These are phyloP conservation scores for Drosophila lacertosa DNA, from an alignment of 1,140 invertebrate species.

Conservation along the genomic window DNA sequence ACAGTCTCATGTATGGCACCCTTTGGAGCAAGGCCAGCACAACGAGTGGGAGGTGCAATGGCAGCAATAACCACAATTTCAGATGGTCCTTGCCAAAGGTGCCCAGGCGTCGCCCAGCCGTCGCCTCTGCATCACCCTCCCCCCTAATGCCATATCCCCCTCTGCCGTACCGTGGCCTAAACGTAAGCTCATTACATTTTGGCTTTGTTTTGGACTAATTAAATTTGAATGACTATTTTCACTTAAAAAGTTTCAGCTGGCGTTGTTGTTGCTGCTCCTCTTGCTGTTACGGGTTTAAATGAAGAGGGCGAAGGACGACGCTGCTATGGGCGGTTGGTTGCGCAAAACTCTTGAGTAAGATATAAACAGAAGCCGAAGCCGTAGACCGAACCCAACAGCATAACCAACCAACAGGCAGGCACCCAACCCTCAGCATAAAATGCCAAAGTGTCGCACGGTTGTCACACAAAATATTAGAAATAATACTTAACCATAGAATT, in stretches of 20 bases:
- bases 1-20: slow-evolving; percentile 40
- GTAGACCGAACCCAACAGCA: slow-evolving; percentile 27
- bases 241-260: slow-evolving; percentile 78
- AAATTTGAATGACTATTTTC: slow-evolving; percentile 83
- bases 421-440: slow-evolving; percentile 39
- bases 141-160: neutral
- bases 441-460: slow-evolving; percentile 79
- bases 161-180: slow-evolving; percentile 35
- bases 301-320: slow-evolving; percentile 20
- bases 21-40: slow-evolving; percentile 47
- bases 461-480: slow-evolving; percentile 82
- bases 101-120: slow-evolving; percentile 19
- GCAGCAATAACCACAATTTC: slow-evolving; percentile 77
- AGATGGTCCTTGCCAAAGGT: slow-evolving; percentile 66
- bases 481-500: slow-evolving; percentile 82
- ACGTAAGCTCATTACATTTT: slow-evolving; percentile 81
- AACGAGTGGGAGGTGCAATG: slow-evolving; percentile 31
- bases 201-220: slow-evolving; percentile 82
- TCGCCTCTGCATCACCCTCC: neutral
- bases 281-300: neutral
- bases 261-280: slow-evolving; percentile 28
- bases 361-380: slow-evolving; percentile 57
- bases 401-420: slow-evolving; percentile 16
- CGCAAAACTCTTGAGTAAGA: slow-evolving; percentile 71
- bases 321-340: slow-evolving; percentile 45